Base-by-base conservation (phyloP, 2,888 invertebrate genomes). In the Lacanobia oleracea region DNA sequence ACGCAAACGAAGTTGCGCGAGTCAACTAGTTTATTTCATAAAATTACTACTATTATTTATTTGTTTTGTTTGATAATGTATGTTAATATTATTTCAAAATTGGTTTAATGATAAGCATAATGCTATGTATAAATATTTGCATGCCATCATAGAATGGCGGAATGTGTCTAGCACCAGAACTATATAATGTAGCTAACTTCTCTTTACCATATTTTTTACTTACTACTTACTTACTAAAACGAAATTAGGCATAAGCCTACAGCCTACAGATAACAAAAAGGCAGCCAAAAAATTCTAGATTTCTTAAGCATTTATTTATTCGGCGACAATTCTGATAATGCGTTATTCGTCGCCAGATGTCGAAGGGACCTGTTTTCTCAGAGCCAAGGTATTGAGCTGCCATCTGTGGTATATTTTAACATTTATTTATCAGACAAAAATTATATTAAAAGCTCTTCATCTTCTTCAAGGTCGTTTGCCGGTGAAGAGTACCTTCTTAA, bases 351-450 rank as follows among this genome's bases (percentile, higher is more conserved):
- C 12, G 43, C 69, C 80, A 80, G 80, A 40, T 66, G 53, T 59
- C 40, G 64, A 43, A 53, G 56, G 45, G 59, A 66, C n/a, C 57
- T 40, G 21, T 48, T 68, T 71, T 70, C 56, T 54, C 33, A 45
- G 21, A 56, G 27, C n/a, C 23, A 43, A 68, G 53, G 66, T 81
- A 76, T 77, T 64, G 54, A 72, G 50, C 54, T 59, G 45, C 54
- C 76, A 75, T 65, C 81, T 78, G 81, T n/a, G 37, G 70, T 64
- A 75, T 68, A 69, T 62, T 45, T 63, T 77, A 27, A 62, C 60
- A 66, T 72, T 67, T 62, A 61, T 66, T 66, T 50, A 59, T 61
- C 64, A 40, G 6, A 60, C n/a, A 59, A 68, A 54, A 64, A 53
- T 12, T 18, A 64, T 60, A 73, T 73, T 67, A 77, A 53, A 72